Evolutionary conservation across 2,797 vertebrate species (phyloP).

Genomic region (Tamandua tetradactyla): DNA sequence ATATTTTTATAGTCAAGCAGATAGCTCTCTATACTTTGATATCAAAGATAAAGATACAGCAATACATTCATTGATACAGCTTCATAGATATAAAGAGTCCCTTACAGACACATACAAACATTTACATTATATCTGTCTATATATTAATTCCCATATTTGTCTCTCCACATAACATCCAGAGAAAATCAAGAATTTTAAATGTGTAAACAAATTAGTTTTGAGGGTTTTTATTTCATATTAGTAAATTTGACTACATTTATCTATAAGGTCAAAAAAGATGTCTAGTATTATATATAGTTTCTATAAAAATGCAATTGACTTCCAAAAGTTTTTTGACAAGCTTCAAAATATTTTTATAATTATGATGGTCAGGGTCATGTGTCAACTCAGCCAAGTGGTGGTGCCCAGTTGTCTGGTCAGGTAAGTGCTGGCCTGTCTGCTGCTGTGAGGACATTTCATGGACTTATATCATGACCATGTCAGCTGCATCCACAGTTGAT

Average conservation of each 20-base stretch:
- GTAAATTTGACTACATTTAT: background rate
- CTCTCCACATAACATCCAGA: too few species aligned
- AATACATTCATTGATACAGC: background rate
- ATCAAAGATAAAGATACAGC: background rate
- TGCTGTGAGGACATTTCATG: too few species aligned
- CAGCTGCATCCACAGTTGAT: too few species aligned
- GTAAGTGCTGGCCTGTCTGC: too few species aligned
- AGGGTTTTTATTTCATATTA: background rate
- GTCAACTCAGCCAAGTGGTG: too few species aligned
- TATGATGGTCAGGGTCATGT: too few species aligned
- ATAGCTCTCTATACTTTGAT: background rate
- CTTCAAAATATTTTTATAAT: background rate
- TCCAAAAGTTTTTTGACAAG: background rate
- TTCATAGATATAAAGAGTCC: too few species aligned
- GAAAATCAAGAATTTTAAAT: background rate
- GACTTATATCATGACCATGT: too few species aligned
- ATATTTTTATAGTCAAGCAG: background rate
- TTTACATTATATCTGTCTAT: too few species aligned
- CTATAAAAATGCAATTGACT: background rate
- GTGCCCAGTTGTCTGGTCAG: too few species aligned
- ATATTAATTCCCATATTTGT: background rate
- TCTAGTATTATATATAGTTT: background rate
- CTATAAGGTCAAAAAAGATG: background rate
- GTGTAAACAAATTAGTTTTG: background rate
- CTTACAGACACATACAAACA: background rate